These are phyloP conservation scores for Lochmaea crataegi DNA, from an alignment of 2,888 invertebrate species.

Conservation along the genomic window DNA sequence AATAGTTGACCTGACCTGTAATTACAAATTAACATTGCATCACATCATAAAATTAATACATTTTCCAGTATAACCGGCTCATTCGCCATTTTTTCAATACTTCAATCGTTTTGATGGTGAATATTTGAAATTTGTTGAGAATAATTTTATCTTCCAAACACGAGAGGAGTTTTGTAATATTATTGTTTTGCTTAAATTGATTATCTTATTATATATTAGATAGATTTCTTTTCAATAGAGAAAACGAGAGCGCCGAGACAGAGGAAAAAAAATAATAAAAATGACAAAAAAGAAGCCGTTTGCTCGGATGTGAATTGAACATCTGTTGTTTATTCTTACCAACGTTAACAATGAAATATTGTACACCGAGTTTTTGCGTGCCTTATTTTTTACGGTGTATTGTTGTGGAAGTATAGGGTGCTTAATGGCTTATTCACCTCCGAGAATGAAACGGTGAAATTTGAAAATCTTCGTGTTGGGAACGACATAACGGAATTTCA, in stretches of 20 bases:
- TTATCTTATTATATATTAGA: not conserved
- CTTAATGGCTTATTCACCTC: not conserved
- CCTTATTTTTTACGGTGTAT: not conserved
- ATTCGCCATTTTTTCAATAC: not conserved
- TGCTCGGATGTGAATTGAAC: constrained; percentile 4
- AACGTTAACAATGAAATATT: constrained; percentile 10
- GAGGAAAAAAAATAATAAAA: not conserved
- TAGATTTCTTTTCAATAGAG: not conserved
- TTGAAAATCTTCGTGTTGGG: not conserved
- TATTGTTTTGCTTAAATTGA: too few relatives aligned
- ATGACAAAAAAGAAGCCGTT: not conserved
- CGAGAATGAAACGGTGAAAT: not conserved
- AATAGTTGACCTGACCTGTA: too few relatives aligned
- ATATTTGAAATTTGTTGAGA: too few relatives aligned
- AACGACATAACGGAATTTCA: not conserved
- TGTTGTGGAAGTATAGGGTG: constrained; percentile 12
- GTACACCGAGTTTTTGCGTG: constrained; percentile 12
- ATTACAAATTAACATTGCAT: too few relatives aligned
- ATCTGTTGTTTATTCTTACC: constrained; percentile 9
- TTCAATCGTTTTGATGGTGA: too few relatives aligned
- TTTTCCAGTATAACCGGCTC: not conserved
- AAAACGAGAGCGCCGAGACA: not conserved
- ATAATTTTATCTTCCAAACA: too few relatives aligned
- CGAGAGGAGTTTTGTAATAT: too few relatives aligned
- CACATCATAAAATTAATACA: too few relatives aligned